A percentile compares a stretch with the other conserved stretches of the same genome.
Conservation (phyloP, 2,797 vertebrate species). For the Alosa sapidissima region DNA sequence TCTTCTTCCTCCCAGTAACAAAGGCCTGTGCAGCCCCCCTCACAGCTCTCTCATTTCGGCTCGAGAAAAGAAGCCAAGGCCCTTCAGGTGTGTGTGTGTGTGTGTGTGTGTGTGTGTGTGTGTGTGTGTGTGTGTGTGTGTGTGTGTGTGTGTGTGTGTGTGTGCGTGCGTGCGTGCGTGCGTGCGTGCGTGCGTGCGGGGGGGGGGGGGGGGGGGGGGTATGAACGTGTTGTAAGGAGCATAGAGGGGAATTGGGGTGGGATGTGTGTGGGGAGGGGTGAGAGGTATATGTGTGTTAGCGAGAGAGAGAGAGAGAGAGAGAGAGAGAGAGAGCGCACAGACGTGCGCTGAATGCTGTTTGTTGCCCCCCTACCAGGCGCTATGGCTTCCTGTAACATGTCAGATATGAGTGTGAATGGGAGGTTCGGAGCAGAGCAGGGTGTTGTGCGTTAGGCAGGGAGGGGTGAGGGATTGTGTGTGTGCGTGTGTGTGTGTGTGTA, state of each 20-base stretch:
- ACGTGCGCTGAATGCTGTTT: constrained; percentile 88
- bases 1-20: constrained; percentile 73
- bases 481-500: background rate
- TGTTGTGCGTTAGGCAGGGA: constrained; percentile 31
- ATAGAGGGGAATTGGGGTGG: background rate
- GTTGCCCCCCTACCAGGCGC: constrained; percentile 87
- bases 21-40: constrained; percentile 81
- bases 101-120: constrained; percentile 22
- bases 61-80: constrained; percentile 75
- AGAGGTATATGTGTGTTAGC: constrained; percentile 19
- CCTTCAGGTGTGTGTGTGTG: constrained; percentile 77
- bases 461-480: constrained; percentile 17
- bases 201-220: constrained; percentile 26
- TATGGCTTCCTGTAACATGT: constrained; percentile 92
- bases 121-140: background rate
- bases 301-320: constrained; percentile 2
- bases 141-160: constrained; percentile 17
- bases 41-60: constrained; percentile 77
- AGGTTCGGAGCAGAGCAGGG: constrained; percentile 76
- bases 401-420: constrained; percentile 95
- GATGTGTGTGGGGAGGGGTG: background rate
- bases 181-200: background rate
- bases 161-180: constrained; percentile 26
- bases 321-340: constrained; percentile 65
- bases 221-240: background rate